A percentile compares a stretch with the other conserved stretches of the same genome.
Conservation (phyloP, 2,113 vertebrate genomes). For the Serilophus lunatus region DNA sequence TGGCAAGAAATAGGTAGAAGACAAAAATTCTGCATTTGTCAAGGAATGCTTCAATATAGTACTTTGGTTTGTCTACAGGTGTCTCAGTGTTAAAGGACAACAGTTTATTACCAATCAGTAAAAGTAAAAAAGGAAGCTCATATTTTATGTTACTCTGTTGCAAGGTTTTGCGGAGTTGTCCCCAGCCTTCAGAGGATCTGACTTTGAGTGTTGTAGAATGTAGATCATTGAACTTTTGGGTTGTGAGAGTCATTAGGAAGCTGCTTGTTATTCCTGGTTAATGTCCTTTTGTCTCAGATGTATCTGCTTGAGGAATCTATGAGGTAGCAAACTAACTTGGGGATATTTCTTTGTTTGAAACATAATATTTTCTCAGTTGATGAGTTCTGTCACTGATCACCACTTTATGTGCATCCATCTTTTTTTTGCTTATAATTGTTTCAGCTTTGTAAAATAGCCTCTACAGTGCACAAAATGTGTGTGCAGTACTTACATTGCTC, state of each 20-base stretch:
- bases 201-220: not conserved
- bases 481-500: not conserved
- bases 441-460: not conserved
- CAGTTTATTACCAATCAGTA: not conserved
- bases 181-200: not conserved
- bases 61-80: not conserved
- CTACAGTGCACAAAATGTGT: rapidly evolving
- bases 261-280: not conserved
- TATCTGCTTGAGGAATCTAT: not conserved
- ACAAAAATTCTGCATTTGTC: not conserved
- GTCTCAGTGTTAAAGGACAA: not conserved
- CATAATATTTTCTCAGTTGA: not conserved
- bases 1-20: not conserved
- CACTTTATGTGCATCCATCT: not conserved
- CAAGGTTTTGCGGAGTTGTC: not conserved
- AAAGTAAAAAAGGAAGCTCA: not conserved
- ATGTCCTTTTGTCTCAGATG: not conserved
- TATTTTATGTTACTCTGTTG: not conserved
- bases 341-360: not conserved
- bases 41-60: not conserved
- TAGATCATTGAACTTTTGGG: not conserved
- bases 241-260: not conserved
- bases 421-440: not conserved
- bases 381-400: not conserved
- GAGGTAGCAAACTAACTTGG: not conserved